These are phyloP conservation scores for Acleris laterana DNA, from an alignment of 2,888 invertebrate species.

Conservation along the genomic window DNA sequence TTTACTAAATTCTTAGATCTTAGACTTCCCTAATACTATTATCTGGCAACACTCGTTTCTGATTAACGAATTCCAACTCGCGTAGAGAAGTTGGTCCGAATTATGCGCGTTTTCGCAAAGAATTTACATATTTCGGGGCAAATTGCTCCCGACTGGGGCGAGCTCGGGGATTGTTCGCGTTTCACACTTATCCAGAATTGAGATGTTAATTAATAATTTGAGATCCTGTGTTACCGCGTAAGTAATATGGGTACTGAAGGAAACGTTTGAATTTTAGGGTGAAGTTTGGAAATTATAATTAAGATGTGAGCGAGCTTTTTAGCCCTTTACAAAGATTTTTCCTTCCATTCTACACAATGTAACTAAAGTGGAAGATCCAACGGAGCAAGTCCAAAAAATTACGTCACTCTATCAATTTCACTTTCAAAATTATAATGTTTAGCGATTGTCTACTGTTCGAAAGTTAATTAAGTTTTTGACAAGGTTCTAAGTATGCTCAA, in stretches of 20 bases:
- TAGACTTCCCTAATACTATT: neutral
- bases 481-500: too few species aligned
- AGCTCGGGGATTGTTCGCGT: conserved; percentile 12
- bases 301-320: too few species aligned
- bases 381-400: too few species aligned
- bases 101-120: conserved; percentile 35
- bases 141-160: neutral
- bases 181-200: conserved; percentile 23
- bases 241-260: conserved; percentile 1
- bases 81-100: conserved; percentile 18
- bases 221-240: conserved; percentile 3
- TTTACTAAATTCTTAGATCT: neutral
- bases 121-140: conserved; percentile 34
- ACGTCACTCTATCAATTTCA: too few species aligned
- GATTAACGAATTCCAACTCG: conserved; percentile 30
- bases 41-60: conserved; percentile 10
- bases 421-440: too few species aligned
- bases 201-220: conserved; percentile 34
- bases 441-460: too few species aligned
- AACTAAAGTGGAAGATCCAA: too few species aligned
- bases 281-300: too few species aligned
- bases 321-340: too few species aligned
- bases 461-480: too few species aligned
- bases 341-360: too few species aligned
- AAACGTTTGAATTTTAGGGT: too few species aligned